These are phyloP conservation scores for Aquatica leii DNA, from an alignment of 2,888 invertebrate genomes.

Conservation along the genomic window DNA sequence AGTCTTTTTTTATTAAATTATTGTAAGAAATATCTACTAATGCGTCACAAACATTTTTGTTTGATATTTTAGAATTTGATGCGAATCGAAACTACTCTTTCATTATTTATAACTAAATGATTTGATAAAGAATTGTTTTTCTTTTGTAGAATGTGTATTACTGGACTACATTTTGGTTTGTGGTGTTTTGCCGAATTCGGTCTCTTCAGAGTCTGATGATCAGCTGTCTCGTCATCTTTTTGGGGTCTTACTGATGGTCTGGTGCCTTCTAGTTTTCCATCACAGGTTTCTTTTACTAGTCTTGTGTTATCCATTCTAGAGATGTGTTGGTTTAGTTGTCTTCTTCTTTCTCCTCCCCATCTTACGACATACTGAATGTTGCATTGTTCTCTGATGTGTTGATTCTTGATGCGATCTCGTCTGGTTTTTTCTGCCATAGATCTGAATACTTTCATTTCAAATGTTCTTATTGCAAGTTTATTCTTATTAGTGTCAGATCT, in stretches of 20 bases:
- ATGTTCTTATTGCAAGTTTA: neutral
- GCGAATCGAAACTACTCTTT: too few relatives aligned
- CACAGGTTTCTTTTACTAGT: neutral
- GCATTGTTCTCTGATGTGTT: neutral
- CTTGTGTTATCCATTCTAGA: neutral
- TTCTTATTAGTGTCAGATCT: neutral
- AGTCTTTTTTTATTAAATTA: too few relatives aligned
- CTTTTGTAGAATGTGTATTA: too few relatives aligned
- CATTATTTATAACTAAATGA: too few relatives aligned
- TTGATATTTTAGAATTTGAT: too few relatives aligned
- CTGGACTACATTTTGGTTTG: too few relatives aligned
- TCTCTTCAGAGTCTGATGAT: neutral
- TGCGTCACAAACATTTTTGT: too few relatives aligned
- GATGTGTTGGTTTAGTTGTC: neutral
- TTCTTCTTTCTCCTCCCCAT: neutral
- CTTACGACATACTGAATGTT: neutral
- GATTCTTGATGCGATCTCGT: neutral
- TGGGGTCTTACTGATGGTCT: neutral
- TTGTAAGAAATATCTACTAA: too few relatives aligned
- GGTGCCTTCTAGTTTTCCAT: neutral
- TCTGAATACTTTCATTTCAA: neutral
- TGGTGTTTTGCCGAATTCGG: too few relatives aligned
- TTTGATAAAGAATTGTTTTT: too few relatives aligned
- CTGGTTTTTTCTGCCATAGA: neutral
- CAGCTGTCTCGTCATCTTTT: slow-evolving; percentile 2